phyloP scores from a whole-genome alignment of 1,140 invertebrate genomes.

The Bombyx mandarina region DNA sequence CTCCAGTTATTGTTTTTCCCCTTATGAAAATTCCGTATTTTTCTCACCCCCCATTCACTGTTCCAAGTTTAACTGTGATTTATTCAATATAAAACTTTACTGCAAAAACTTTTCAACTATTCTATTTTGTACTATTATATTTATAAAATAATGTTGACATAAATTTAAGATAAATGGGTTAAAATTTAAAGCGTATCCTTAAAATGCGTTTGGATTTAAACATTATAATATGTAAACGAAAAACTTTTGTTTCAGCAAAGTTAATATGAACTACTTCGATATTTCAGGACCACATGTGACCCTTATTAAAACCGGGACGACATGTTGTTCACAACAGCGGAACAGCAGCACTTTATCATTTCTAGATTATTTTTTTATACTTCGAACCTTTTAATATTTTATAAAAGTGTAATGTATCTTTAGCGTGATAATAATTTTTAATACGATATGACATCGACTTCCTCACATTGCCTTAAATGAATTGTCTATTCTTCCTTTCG shows the following conservation, averaged over 20 bases:
- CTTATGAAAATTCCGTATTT: slow-evolving; percentile 62
- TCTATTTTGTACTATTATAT: slow-evolving; percentile 13
- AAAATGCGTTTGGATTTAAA: too few relatives aligned
- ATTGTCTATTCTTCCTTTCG: too few relatives aligned
- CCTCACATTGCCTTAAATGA: too few relatives aligned
- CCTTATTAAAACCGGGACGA: slow-evolving; percentile 25
- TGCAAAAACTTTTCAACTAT: slow-evolving; percentile 24
- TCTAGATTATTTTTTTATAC: too few relatives aligned
- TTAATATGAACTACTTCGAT: slow-evolving; percentile 12
- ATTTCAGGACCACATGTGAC: slow-evolving; percentile 16
- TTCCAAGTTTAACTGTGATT: slow-evolving; percentile 46
- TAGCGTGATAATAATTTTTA: too few relatives aligned
- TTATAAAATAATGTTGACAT: slow-evolving; percentile 2
- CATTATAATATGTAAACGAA: background rate
- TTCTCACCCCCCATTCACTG: slow-evolving; percentile 36
- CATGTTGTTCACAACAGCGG: background rate
- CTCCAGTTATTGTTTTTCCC: slow-evolving; percentile 63
- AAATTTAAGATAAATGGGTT: too few relatives aligned
- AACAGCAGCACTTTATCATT: too few relatives aligned
- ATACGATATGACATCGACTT: too few relatives aligned
- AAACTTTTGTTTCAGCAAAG: slow-evolving; percentile 7
- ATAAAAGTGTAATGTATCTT: too few relatives aligned
- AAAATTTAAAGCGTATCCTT: too few relatives aligned
- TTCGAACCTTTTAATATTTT: too few relatives aligned
- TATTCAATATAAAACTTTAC: slow-evolving; percentile 36